A percentile compares a stretch with the other conserved stretches of the same genome.
phyloP scores from a whole-genome alignment of 92 coral and sea anemone species.

The Epizoanthus scotinus region DNA sequence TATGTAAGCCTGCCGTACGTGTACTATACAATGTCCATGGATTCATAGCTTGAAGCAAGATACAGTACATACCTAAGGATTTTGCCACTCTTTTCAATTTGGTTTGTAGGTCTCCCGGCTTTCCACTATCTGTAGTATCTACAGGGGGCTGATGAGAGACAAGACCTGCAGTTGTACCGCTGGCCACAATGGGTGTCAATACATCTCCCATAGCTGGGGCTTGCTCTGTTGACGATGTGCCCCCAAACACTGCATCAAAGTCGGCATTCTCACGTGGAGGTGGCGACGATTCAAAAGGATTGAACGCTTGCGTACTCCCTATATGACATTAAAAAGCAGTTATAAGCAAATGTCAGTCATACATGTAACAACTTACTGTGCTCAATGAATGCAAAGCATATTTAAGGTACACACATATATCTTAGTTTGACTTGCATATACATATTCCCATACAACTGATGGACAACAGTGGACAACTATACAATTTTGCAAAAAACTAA shows the following conservation, averaged over 20 bases:
- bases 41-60: no score
- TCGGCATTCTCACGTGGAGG: conserved; percentile 28
- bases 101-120: conserved; percentile 26
- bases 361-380: no score
- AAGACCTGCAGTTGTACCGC: not conserved
- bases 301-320: conserved; percentile 18
- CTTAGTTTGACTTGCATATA: no score
- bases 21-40: no score
- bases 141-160: conserved; percentile 13
- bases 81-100: conserved; percentile 34
- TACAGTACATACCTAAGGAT: conserved; percentile 9
- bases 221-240: conserved; percentile 7
- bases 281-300: conserved; percentile 16
- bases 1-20: no score
- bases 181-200: conserved; percentile 15
- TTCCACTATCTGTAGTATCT: conserved; percentile 29
- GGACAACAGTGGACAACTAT: no score
- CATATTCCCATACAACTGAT: no score
- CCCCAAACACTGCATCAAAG: conserved; percentile 45
- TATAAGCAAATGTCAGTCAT: not conserved
- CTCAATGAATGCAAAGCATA: no score
- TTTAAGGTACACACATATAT: no score
- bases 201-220: conserved; percentile 15
- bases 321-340: not conserved
- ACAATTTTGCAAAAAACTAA: no score